These are phyloP conservation scores for Pyxicephalus adspersus DNA, from an alignment of 2,113 vertebrate species.

Conservation along the genomic window DNA sequence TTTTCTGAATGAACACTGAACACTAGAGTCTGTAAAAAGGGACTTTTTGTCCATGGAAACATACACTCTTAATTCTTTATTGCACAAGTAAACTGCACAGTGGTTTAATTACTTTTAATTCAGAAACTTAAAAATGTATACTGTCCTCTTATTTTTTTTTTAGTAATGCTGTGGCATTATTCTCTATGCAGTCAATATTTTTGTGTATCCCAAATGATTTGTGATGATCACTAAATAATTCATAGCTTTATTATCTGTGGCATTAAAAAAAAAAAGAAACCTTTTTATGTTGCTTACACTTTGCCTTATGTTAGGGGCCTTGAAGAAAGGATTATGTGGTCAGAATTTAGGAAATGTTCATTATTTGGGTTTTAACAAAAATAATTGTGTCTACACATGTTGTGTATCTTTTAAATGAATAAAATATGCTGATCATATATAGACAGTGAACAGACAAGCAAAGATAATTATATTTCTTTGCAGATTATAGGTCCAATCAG, in stretches of 20 bases:
- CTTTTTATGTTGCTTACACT: neutral
- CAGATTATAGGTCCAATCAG: no score
- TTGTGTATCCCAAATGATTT: conserved; percentile 28
- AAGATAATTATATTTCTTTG: no score
- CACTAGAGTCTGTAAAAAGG: conserved; percentile 19
- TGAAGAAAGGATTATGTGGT: neutral
- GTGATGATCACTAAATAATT: neutral
- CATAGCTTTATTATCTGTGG: neutral
- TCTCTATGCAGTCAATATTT: conserved; percentile 8
- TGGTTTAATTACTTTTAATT: conserved; percentile 36
- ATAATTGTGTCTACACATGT: no score
- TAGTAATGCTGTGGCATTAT: conserved; percentile 16
- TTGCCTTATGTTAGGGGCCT: neutral
- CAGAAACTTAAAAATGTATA: conserved; percentile 18
- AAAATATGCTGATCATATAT: no score
- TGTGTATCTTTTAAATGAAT: no score
- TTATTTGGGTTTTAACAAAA: no score
- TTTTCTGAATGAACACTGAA: conserved; percentile 19
- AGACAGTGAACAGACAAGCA: no score
- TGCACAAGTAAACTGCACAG: conserved; percentile 14
- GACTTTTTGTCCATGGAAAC: conserved; percentile 40
- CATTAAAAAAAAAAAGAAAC: neutral
- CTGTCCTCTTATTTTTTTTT: conserved; percentile 2
- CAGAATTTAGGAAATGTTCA: neutral
- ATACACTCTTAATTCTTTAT: conserved; percentile 23